A percentile compares a stretch with the other conserved stretches of the same genome.
Evolutionary conservation across 2,113 vertebrate genomes (phyloP).

Genomic region (Pterophyllum scalare): DNA sequence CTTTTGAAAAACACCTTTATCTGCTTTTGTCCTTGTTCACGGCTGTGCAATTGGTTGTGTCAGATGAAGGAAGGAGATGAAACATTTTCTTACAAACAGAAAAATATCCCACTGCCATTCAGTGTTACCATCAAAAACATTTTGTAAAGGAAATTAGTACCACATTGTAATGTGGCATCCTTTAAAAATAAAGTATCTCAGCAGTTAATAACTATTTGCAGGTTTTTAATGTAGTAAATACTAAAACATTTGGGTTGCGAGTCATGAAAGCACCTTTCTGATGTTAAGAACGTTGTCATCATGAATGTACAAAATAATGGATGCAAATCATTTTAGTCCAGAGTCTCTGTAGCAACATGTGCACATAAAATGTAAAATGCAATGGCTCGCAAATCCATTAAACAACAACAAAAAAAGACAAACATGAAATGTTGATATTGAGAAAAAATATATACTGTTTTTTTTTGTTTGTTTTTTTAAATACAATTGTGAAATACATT

Average conservation of each 20-base stretch:
- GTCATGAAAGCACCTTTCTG: not conserved
- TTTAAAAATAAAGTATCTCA: not conserved
- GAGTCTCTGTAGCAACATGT: not conserved
- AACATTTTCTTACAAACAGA: not conserved
- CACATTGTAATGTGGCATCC: not conserved
- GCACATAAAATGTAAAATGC: not conserved
- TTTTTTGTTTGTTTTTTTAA: no score
- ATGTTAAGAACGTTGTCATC: not conserved
- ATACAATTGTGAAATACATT: no score
- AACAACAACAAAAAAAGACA: not conserved
- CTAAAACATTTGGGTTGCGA: not conserved
- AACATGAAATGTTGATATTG: no score
- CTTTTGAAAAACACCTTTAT: no score
- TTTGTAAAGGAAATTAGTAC: not conserved
- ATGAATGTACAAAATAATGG: not conserved
- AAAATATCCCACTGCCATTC: not conserved
- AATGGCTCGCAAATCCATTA: not conserved
- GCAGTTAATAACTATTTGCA: not conserved
- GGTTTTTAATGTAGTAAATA: not conserved
- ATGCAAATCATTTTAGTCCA: not conserved
- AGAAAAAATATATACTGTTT: not conserved
- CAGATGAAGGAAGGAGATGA: not conserved
- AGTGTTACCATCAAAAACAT: not conserved
- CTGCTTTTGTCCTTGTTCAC: not conserved
- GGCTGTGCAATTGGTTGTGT: not conserved